phyloP scores from a whole-genome alignment of 1,140 invertebrate species.

The Trinorchestia longiramus region DNA sequence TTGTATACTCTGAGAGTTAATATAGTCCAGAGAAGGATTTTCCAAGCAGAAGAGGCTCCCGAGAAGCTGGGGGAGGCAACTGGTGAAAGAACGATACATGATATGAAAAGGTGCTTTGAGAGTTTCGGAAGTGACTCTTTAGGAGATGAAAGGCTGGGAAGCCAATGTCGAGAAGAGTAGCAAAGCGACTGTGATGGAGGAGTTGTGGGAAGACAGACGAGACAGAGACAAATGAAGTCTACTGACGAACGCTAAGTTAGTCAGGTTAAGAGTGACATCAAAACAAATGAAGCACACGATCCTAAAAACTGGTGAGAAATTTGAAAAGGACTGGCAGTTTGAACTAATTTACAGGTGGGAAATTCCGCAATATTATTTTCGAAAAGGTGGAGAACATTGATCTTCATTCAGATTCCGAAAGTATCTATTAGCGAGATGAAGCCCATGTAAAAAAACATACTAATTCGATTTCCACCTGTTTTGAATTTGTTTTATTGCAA shows the following conservation, averaged over 20 bases:
- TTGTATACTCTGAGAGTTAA: background rate
- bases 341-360: background rate
- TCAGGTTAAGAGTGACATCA: background rate
- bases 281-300: background rate
- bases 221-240: background rate
- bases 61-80: background rate
- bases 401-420: background rate
- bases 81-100: background rate
- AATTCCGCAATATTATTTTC: background rate
- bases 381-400: background rate
- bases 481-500: background rate
- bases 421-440: background rate
- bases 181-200: background rate
- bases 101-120: background rate
- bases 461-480: background rate
- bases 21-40: background rate
- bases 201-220: background rate
- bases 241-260: background rate
- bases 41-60: background rate
- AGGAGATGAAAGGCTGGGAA: background rate
- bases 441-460: background rate
- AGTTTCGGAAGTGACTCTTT: background rate
- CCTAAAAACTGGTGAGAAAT: background rate
- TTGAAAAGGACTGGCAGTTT: background rate
- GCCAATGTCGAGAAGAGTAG: background rate